Evolutionary conservation across 2,888 invertebrate species (phyloP).

Genomic region (Ethmia dodecea): DNA sequence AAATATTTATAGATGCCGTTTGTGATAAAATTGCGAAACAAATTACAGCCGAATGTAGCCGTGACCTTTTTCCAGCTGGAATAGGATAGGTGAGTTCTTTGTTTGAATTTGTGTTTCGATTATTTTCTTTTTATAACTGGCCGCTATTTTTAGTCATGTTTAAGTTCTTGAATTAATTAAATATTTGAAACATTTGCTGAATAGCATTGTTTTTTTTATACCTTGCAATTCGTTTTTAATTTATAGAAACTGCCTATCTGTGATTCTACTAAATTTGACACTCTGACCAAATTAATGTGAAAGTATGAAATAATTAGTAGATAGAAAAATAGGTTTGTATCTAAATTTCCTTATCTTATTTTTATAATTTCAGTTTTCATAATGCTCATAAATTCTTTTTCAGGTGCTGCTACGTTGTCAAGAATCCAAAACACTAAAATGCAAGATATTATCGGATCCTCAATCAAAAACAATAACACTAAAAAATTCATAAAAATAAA

Average conservation of each 20-base stretch:
- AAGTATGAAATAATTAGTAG: too few relatives aligned
- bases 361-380: too few relatives aligned
- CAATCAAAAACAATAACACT: neutral
- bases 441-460: conserved; percentile 3
- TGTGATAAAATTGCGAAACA: conserved; percentile 42
- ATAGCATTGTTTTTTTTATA: neutral
- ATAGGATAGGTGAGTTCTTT: conserved; percentile 65
- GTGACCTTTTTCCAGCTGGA: conserved; percentile 36
- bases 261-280: too few relatives aligned
- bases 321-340: too few relatives aligned
- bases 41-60: conserved; percentile 34
- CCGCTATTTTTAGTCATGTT: too few relatives aligned
- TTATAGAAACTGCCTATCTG: too few relatives aligned
- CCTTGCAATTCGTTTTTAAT: neutral
- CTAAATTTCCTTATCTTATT: too few relatives aligned
- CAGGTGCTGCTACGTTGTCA: conserved; percentile 9
- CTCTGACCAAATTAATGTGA: too few relatives aligned
- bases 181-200: neutral
- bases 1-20: conserved; percentile 69
- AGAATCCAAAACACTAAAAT: neutral
- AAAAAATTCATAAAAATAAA: neutral
- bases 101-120: conserved; percentile 36
- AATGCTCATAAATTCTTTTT: conserved; percentile 10
- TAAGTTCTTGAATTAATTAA: neutral
- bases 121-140: neutral